Conservation (phyloP, 2,888 invertebrate species). For the Drosophila helvetica region DNA sequence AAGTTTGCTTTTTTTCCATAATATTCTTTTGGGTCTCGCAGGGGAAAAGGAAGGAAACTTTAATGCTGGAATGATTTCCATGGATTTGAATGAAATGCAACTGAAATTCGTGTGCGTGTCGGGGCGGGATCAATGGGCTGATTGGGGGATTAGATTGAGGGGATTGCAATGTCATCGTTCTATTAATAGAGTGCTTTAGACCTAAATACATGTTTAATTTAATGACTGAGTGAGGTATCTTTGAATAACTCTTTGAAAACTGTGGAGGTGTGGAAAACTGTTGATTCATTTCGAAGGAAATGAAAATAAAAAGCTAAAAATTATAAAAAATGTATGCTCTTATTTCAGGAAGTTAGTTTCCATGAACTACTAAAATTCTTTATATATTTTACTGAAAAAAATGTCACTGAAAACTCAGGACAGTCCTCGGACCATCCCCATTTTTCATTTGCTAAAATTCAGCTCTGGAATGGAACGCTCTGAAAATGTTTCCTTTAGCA, state of each 20-base stretch:
- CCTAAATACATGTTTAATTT: not conserved
- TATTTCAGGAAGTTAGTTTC: too few species aligned
- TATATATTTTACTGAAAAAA: not conserved
- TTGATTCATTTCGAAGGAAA: too few species aligned
- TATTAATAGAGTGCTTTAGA: not conserved
- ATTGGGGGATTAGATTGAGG: constrained; percentile 6
- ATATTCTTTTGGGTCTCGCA: constrained; percentile 49
- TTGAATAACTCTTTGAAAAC: not conserved
- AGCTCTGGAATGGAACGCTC: too few species aligned
- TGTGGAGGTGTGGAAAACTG: not conserved
- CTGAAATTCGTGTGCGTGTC: constrained; percentile 13
- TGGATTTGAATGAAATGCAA: constrained; percentile 39
- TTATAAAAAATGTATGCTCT: too few species aligned
- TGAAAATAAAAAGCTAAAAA: not conserved
- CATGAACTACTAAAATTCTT: too few species aligned
- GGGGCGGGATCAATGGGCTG: constrained; percentile 24
- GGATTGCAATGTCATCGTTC: not conserved
- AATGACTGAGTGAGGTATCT: not conserved
- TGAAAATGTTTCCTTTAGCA: not conserved
- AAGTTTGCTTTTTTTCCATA: constrained; percentile 48
- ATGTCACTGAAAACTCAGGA: not conserved
- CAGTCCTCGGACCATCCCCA: too few species aligned
- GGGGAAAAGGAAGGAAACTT: constrained; percentile 26
- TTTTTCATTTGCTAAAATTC: too few species aligned
- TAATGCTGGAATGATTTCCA: constrained; percentile 40